These are phyloP conservation scores for Aphelenchoides besseyi DNA, from an alignment of 1,140 invertebrate species.

Conservation along the genomic window DNA sequence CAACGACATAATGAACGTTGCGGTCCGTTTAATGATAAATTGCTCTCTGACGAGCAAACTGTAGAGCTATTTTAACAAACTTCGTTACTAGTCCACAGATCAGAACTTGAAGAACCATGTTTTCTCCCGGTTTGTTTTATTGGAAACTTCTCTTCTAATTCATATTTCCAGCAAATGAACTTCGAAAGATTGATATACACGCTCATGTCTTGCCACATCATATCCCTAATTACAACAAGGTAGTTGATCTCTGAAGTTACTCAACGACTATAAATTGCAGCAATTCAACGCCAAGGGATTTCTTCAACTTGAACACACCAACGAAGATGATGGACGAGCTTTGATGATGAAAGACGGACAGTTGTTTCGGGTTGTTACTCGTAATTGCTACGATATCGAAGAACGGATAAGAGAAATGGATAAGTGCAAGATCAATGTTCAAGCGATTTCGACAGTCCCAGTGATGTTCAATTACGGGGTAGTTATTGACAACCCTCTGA, in stretches of 20 bases:
- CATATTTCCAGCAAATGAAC: neutral
- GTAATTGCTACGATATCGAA: constrained; percentile 68
- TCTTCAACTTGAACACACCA: constrained; percentile 66
- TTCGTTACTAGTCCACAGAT: neutral
- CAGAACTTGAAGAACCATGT: constrained; percentile 6
- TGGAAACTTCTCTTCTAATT: neutral
- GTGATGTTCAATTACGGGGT: constrained; percentile 72
- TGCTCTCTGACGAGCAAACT: too few relatives aligned
- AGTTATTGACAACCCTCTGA: constrained; percentile 35
- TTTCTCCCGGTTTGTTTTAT: constrained; percentile 11
- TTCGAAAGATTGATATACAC: constrained; percentile 68
- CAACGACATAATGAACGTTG: neutral
- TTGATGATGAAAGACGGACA: constrained; percentile 68
- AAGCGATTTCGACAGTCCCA: constrained; percentile 70
- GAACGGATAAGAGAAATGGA: constrained; percentile 66
- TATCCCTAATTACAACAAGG: constrained; percentile 68
- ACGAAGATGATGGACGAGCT: constrained; percentile 61
- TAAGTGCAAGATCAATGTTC: constrained; percentile 66
- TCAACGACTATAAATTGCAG: constrained; percentile 57
- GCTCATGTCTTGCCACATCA: constrained; percentile 68
- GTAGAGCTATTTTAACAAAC: neutral
- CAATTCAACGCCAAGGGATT: constrained; percentile 70
- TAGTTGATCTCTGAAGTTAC: constrained; percentile 39
- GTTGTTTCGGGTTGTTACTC: constrained; percentile 68
- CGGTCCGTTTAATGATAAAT: neutral